Base-by-base conservation (phyloP, 2,888 invertebrate species). In the Drosophila borealis region DNA sequence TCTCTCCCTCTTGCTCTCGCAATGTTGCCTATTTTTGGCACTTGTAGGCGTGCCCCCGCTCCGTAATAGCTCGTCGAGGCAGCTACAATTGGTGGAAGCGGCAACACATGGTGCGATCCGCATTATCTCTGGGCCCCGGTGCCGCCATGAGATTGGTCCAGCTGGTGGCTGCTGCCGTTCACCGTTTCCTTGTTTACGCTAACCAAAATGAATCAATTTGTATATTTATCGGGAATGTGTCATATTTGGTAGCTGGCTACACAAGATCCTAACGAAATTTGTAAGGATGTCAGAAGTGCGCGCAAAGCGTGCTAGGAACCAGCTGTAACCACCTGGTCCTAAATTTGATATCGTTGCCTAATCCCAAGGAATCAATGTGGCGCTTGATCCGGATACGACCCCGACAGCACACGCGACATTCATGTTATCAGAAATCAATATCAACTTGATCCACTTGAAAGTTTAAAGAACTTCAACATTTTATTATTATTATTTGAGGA, bases 21-120 rank as follows among this genome's bases (percentile, higher is more conserved):
- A 74, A 63, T 75, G 42, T 80, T 74, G 80, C 81, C 90, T 91
- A 92, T 92, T 90, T 92, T 91, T 91, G 92, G 91, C 73, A 81
- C 67, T 78, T 81, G 85, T 88, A 81, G 91, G 92, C 87, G 92
- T 79, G 63, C 50, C 44, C 42, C 59, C 59, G 53, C 55, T 68
- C 66, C 56, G 81, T 19, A 62, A 66, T 51, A 48, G 51, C 63
- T 39, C 29, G 13, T 9, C 44, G 10, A 36, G 67, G 37, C 25
- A 33, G 44, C 70, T 71, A 50, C 78, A 84, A 89, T 85, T 89
- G 89, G 89, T 81, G 66, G 89, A 70, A 65, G 61, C 55, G 41
- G 45, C 56, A 69, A 76, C 88, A 82, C 71, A 89, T 84, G 84
- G 90, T 89, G 89, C n/a, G 87, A 88, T 88, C 70, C 76, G 11